These are phyloP conservation scores for Macaca nemestrina DNA, from an alignment of 2,113 vertebrate species.

Conservation along the genomic window DNA sequence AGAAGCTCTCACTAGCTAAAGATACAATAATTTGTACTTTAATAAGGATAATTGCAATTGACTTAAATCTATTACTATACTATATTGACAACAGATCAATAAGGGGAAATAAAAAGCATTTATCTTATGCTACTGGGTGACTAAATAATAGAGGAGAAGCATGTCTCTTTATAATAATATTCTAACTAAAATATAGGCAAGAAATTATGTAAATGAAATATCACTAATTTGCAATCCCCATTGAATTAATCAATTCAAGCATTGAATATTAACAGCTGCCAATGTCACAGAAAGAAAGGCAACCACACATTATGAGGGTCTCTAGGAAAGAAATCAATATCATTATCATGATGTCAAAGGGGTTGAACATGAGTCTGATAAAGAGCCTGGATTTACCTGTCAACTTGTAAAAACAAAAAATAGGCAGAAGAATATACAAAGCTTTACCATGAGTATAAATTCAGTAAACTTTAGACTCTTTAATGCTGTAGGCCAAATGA, in stretches of 20 bases:
- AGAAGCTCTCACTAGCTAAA: neutral
- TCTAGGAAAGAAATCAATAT: neutral
- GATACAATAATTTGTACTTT: neutral
- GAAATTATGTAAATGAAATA: neutral
- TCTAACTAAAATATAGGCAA: slow-evolving; percentile 12
- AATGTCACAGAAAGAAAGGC: neutral
- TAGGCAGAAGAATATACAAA: neutral
- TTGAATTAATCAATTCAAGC: neutral
- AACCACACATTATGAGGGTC: neutral
- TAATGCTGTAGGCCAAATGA: neutral
- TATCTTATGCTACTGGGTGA: neutral
- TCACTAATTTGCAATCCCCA: neutral
- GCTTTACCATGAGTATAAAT: neutral
- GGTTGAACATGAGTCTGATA: neutral
- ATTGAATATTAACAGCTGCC: neutral
- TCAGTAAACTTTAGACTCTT: neutral
- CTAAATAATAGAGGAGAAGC: neutral
- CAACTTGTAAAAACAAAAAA: neutral
- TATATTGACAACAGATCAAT: neutral
- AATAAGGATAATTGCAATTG: neutral
- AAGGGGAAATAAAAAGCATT: neutral
- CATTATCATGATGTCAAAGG: neutral
- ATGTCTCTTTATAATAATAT: neutral
- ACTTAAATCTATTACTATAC: neutral
- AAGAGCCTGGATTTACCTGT: neutral